phyloP scores from a whole-genome alignment of 2,888 invertebrate species.

The Drosophila tripunctata region DNA sequence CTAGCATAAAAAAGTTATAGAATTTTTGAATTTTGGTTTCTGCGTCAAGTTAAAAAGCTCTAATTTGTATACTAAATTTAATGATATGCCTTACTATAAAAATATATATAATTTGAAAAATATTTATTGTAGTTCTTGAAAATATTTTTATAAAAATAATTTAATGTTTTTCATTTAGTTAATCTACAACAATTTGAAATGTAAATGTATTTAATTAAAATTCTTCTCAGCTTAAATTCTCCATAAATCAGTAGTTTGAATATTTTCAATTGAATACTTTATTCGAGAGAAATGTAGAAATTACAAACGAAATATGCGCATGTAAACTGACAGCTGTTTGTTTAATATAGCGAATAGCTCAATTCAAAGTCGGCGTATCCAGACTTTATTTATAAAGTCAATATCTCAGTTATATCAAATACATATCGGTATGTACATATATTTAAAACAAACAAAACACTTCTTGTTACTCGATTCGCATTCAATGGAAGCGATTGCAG shows the following conservation, averaged over 20 bases:
- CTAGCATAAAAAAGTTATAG: background rate
- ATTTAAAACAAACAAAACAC: slow-evolving; percentile 35
- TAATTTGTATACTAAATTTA: too few relatives aligned
- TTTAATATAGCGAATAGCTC: too few relatives aligned
- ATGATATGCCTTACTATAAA: too few relatives aligned
- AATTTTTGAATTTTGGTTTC: background rate
- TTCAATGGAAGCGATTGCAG: slow-evolving; percentile 47
- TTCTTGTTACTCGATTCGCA: background rate
- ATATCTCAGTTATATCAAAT: background rate
- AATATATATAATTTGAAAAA: too few relatives aligned
- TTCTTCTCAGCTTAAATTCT: too few relatives aligned
- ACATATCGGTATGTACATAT: background rate
- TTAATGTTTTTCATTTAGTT: too few relatives aligned
- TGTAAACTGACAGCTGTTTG: slow-evolving; percentile 3
- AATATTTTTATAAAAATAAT: too few relatives aligned
- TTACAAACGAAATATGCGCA: background rate
- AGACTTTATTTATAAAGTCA: slow-evolving; percentile 34
- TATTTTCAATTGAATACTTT: background rate
- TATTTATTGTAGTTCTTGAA: too few relatives aligned
- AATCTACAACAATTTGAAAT: too few relatives aligned
- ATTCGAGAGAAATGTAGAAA: background rate
- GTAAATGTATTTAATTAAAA: too few relatives aligned
- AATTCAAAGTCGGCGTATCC: slow-evolving; percentile 9
- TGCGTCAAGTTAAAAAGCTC: too few relatives aligned
- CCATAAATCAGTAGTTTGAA: background rate